These are phyloP conservation scores for Chloromyia formosa DNA, from an alignment of 2,888 invertebrate genomes.

Conservation along the genomic window DNA sequence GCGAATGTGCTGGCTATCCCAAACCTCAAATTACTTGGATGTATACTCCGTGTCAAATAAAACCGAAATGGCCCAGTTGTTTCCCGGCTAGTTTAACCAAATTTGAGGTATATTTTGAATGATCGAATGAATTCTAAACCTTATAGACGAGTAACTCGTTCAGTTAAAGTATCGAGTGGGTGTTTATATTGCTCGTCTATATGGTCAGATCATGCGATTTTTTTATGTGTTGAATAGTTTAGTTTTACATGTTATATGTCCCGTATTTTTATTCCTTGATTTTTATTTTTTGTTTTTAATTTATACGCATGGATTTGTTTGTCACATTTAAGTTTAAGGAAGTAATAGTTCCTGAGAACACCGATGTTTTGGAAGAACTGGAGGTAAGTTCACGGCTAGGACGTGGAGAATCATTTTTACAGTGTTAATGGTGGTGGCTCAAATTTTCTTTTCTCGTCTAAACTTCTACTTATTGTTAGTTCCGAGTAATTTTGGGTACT, in stretches of 20 bases:
- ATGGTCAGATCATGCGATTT: background rate
- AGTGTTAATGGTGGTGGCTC: background rate
- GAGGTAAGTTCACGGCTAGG: slow-evolving; percentile 29
- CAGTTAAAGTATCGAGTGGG: too few species aligned
- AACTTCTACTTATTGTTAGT: too few species aligned
- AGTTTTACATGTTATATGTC: background rate
- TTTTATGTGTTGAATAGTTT: background rate
- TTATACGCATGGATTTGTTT: slow-evolving; percentile 23
- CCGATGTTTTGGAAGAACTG: slow-evolving; percentile 11
- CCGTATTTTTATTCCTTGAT: background rate
- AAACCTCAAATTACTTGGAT: slow-evolving; percentile 68
- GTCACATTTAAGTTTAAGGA: slow-evolving; percentile 37
- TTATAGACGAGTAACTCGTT: too few species aligned
- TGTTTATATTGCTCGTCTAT: too few species aligned
- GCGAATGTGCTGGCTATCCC: slow-evolving; percentile 69
- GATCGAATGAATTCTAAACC: background rate
- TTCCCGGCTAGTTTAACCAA: slow-evolving; percentile 49
- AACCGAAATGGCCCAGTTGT: slow-evolving; percentile 61
- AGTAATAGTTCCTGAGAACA: slow-evolving; percentile 15
- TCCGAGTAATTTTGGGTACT: too few species aligned
- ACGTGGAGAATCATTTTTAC: background rate
- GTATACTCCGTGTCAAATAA: slow-evolving; percentile 64
- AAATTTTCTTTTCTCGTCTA: background rate
- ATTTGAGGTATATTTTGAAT: slow-evolving; percentile 56
- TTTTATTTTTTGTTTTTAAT: slow-evolving; percentile 25